phyloP scores from a whole-genome alignment of 2,888 invertebrate species.

The Onthophagus sagittarius region DNA sequence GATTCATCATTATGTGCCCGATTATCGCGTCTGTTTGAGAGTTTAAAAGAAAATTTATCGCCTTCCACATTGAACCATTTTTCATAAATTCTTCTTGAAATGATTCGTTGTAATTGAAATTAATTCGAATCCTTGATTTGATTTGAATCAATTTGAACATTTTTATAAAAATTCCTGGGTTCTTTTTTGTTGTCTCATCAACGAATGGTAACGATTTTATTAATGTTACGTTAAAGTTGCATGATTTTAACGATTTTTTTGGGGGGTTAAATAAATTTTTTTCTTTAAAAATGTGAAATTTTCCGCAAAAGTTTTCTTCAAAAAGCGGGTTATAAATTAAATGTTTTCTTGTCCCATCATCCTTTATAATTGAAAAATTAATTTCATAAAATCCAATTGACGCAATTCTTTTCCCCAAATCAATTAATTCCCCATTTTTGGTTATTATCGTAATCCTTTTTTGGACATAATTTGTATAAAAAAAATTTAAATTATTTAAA shows the following conservation, averaged over 20 bases:
- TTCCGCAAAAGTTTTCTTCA: not conserved
- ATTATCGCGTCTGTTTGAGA: conserved; percentile 15
- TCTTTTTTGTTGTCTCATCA: not conserved
- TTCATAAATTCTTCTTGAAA: conserved; percentile 18
- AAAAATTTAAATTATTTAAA: not conserved
- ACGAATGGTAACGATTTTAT: conserved; percentile 17
- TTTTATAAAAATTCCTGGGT: conserved; percentile 16
- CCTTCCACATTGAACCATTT: conserved; percentile 17
- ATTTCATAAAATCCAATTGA: not conserved
- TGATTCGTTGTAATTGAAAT: not conserved
- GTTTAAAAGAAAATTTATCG: not conserved
- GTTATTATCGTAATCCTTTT: not conserved
- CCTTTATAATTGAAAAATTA: not conserved
- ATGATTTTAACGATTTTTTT: not conserved
- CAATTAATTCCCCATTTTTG: not conserved
- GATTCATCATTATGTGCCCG: conserved; percentile 19
- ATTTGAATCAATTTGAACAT: conserved; percentile 14
- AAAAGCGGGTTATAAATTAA: not conserved
- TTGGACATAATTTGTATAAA: not conserved
- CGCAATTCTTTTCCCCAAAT: not conserved
- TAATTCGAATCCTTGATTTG: conserved; percentile 2
- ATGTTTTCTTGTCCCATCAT: not conserved
- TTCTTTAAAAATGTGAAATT: not conserved
- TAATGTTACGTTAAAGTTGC: conserved; percentile 12
- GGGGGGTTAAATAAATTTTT: not conserved